Evolutionary conservation across 1,140 invertebrate genomes (phyloP).

Genomic region (Leptinotarsa lineolata): DNA sequence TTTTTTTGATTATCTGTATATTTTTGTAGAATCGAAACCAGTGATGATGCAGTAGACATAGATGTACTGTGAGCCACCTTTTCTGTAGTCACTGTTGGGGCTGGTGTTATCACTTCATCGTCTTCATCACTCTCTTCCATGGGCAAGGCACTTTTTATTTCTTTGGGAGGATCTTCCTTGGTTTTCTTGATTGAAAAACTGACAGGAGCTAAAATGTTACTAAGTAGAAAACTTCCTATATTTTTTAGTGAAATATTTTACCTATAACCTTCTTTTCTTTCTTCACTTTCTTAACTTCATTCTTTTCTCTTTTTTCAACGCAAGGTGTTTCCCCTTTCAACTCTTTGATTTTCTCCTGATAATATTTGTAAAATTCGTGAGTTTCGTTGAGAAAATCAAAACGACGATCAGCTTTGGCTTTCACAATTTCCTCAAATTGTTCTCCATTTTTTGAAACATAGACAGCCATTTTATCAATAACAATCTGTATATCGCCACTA

Average conservation of each 20-base stretch:
- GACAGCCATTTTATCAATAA: constrained; percentile 94
- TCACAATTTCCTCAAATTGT: constrained; percentile 88
- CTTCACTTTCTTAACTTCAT: constrained; percentile 39
- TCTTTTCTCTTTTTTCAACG: constrained; percentile 47
- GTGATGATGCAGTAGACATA: background rate
- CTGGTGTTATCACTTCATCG: constrained; percentile 51
- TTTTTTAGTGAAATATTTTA: constrained; percentile 28
- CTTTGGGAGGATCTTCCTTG: constrained; percentile 69
- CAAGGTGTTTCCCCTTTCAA: constrained; percentile 54
- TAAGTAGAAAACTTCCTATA: background rate
- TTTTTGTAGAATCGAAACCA: background rate
- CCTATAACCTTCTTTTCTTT: constrained; percentile 51
- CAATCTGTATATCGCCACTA: constrained; percentile 78
- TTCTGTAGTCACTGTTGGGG: constrained; percentile 31
- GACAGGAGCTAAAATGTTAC: constrained; percentile 63
- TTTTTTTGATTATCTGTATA: constrained; percentile 5
- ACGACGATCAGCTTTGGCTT: constrained; percentile 81
- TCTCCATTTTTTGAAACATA: constrained; percentile 94
- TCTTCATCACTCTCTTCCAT: constrained; percentile 77
- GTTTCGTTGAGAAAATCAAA: constrained; percentile 79
- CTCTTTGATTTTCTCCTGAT: constrained; percentile 60
- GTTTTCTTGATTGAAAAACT: constrained; percentile 82
- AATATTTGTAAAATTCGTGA: constrained; percentile 78
- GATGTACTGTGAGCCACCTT: constrained; percentile 1
- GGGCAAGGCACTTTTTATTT: constrained; percentile 70